Base-by-base conservation (phyloP, 2,888 invertebrate species). In the Lucinisca nassula region DNA sequence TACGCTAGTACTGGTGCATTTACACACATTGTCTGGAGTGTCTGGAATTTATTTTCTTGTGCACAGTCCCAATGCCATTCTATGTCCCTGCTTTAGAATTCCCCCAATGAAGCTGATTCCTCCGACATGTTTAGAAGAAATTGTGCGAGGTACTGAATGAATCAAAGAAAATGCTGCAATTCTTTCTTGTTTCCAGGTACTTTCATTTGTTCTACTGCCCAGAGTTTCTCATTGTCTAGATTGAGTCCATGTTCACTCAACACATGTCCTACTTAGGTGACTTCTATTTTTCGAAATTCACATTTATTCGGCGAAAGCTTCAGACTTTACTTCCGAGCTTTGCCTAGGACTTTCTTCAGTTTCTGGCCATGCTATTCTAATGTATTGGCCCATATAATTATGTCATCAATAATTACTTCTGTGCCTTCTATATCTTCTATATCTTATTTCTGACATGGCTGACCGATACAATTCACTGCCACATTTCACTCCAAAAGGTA, bases 401-500 rank as follows among this genome's bases (percentile, higher is more conserved):
- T 86, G n/a, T 89, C 86, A 72, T 89, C 89, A 0, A 89, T 78
- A 10, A 89, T 89, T 1, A 58, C 45, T 40, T 86, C 72, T 4
- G 49, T 21, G 12, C 89, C 89, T 55, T 86, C 86, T 37, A 89
- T 73, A 32, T 78, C 86, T 27, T 75, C 14, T 30, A 86, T 38
- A n/a, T n/a, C n/a, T n/a, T 55, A 86, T 81, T 32, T 89, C 75
- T 0, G 81, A 79, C 14, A 86, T 79, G 0, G 55, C 24, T 8
- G 55, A 58, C 45, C 84, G 86, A 49, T 78, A 89, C 17, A 89
- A 67, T 81, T 86, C 86, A 21, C 84, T 70, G 21, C 58, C 75
- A 24, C 79, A 83, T 55, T 85, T 85, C 10, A 88, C 83, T 45
- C 49, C 82, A 74, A 88, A 90, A 1, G 91, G 87, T 24, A 86